phyloP scores from a whole-genome alignment of 2,797 vertebrate species.

The Diceros bicornis region DNA sequence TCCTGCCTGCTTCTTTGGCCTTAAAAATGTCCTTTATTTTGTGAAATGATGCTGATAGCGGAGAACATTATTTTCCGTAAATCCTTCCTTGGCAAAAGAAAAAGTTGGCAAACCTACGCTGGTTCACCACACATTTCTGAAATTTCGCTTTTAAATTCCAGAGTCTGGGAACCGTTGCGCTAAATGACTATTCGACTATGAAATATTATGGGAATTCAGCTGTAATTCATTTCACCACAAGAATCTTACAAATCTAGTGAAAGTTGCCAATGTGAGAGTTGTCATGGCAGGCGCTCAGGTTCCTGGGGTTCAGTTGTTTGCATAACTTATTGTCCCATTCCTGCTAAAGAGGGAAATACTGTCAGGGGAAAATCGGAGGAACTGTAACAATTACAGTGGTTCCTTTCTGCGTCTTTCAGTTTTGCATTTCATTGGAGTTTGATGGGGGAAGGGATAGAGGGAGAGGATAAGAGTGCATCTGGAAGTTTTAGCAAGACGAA shows the following conservation, averaged over 20 bases:
- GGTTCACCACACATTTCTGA: slow-evolving; percentile 61
- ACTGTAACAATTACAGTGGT: not conserved
- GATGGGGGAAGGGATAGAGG: not conserved
- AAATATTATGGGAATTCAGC: slow-evolving; percentile 34
- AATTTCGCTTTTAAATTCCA: slow-evolving; percentile 65
- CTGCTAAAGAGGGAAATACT: not conserved
- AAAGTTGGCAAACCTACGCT: slow-evolving; percentile 20
- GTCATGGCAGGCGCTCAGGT: slow-evolving; percentile 16
- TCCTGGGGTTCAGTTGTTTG: slow-evolving; percentile 21
- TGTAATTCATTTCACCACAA: slow-evolving; percentile 68
- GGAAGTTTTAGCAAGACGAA: not conserved
- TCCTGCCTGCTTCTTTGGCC: not conserved
- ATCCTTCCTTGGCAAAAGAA: slow-evolving; percentile 59
- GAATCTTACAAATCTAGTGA: slow-evolving; percentile 71
- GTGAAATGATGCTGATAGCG: slow-evolving; percentile 37
- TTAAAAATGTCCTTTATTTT: slow-evolving; percentile 41
- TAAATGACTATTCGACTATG: slow-evolving; percentile 55
- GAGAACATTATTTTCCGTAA: slow-evolving; percentile 47
- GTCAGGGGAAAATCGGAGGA: not conserved
- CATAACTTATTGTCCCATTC: slow-evolving; percentile 36
- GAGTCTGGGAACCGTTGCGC: slow-evolving; percentile 51
- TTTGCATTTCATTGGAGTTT: not conserved
- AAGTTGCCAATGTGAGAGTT: slow-evolving; percentile 30
- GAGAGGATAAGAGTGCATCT: not conserved
- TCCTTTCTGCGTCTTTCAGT: not conserved